Evolutionary conservation across 2,888 invertebrate species (phyloP), one percentile per base, ranked within the genome.

Genomic region (Drosophila siamana): DNA sequence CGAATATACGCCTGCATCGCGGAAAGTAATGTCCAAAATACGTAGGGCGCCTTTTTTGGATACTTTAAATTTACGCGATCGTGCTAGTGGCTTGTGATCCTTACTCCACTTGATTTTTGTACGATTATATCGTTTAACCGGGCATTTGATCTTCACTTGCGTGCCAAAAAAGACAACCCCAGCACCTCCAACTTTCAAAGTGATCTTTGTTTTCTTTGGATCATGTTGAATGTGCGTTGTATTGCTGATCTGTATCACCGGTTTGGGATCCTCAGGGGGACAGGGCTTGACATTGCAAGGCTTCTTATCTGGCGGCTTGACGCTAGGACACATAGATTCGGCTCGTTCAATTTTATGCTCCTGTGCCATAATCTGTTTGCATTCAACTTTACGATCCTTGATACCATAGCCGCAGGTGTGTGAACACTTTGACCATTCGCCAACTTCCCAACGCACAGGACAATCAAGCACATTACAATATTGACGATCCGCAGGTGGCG

Each of bases 381-480:
- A 99, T 77, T 95, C 95, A 70, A 95, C 95, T 93, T 94, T 91
- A 78, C 99, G 94, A 55, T 95, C 96, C 91, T 98, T 98, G 55
- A 96, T 93, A 0, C 99, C 99, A 11, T 96, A 97, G 0, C 98
- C 98, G 90, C 99, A 99, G n/a, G 96, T 92, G 60, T 96, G 96
- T 11, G 97, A 97, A 91, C 99, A 99, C 92, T 97, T 96, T 19
- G 96, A 95, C 98, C 98, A 98, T 51, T 96, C 95, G 0, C 96
- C 95, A 0, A 96, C 94, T 78, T 95, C 95, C 99, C 98, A 99
- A 72, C 95, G 93, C 0, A 98, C 96, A 0, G 98, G 98, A 88
- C 99, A 99, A 92, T 98, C 97, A 62, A 97, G 94, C 0, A 97
- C 96, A 91, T 98, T 98, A 93, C 99, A 99, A 90, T 96, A 96